Evolutionary conservation across 1,140 invertebrate species (phyloP).

Genomic region (Lucilia cuprina): DNA sequence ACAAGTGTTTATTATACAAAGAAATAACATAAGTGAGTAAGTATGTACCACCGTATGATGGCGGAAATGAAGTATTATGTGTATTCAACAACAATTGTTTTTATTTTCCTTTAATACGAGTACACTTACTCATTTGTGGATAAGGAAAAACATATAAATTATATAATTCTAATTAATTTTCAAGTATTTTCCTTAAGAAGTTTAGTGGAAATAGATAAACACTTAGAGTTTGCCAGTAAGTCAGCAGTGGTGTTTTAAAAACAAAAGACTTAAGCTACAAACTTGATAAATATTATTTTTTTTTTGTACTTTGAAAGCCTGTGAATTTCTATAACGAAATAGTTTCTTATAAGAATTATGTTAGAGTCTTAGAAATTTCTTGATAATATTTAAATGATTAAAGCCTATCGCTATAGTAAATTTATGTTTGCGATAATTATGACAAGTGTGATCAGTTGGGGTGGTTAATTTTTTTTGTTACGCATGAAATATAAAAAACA

Average conservation of each 20-base stretch:
- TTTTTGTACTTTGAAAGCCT: too few species aligned
- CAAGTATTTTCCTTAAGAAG: neutral
- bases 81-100: neutral
- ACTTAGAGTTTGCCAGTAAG: neutral
- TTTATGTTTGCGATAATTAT: too few species aligned
- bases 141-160: neutral
- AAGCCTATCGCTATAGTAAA: too few species aligned
- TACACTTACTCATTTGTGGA: neutral
- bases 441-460: too few species aligned
- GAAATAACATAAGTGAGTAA: neutral
- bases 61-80: slow-evolving; percentile 18
- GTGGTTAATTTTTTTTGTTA: too few species aligned
- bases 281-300: neutral
- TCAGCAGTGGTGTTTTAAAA: neutral
- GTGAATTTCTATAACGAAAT: too few species aligned
- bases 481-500: too few species aligned
- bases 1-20: neutral
- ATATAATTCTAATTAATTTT: neutral
- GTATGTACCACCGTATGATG: neutral
- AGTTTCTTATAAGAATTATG: too few species aligned
- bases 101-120: neutral
- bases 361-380: too few species aligned
- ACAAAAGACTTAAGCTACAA: slow-evolving; percentile 25
- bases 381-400: too few species aligned
- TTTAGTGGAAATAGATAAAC: neutral